These are phyloP conservation scores for Acanthopleura granulata DNA, from an alignment of 2,888 invertebrate genomes.

Conservation along the genomic window DNA sequence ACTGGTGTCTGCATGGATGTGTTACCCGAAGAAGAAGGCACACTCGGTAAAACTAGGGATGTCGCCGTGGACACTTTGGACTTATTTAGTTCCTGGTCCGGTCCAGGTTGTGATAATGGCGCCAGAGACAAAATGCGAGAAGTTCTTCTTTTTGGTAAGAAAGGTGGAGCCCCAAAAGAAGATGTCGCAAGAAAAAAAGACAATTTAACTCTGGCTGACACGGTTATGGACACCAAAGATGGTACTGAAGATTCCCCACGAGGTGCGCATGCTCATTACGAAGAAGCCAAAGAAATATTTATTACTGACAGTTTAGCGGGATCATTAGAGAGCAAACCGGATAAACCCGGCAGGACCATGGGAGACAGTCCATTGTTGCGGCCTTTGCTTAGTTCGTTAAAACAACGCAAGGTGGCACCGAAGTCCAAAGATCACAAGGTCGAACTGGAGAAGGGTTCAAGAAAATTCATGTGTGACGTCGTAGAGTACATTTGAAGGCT, in stretches of 20 bases:
- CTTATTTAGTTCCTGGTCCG: too few relatives aligned
- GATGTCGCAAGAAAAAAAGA: neutral
- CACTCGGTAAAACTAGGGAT: too few relatives aligned
- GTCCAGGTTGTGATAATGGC: neutral
- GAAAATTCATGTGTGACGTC: neutral
- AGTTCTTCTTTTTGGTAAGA: neutral
- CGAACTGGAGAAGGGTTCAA: neutral
- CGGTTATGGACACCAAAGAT: neutral
- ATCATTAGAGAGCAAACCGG: neutral
- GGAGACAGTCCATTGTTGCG: neutral
- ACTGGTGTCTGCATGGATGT: too few relatives aligned
- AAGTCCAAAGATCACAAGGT: neutral
- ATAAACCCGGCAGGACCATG: neutral
- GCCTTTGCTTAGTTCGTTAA: neutral
- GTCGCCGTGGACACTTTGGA: too few relatives aligned
- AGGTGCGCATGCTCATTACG: neutral
- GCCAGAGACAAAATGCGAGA: neutral
- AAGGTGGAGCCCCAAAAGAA: neutral
- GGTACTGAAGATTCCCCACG: neutral
- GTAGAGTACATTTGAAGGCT: neutral
- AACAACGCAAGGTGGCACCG: constrained; percentile 14
- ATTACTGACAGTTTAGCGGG: neutral
- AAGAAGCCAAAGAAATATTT: constrained; percentile 4
- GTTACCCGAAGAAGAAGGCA: too few relatives aligned
- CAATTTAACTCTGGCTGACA: neutral